Evolutionary conservation across 1,140 invertebrate species (phyloP), one percentile per base, ranked within the genome.

Genomic region (Doryteuthis pealeii): DNA sequence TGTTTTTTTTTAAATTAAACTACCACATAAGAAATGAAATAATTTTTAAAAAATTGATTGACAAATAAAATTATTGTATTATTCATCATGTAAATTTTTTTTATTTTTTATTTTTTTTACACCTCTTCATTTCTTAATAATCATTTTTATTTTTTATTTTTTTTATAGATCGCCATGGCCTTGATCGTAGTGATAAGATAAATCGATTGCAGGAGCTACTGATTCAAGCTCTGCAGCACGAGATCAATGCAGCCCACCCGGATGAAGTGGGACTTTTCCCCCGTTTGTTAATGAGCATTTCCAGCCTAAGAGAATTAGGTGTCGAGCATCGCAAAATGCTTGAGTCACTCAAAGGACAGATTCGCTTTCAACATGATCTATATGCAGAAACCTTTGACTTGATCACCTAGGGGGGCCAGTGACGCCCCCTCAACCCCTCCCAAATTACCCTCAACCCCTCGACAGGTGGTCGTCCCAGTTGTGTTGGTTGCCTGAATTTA

Each of bases 381-480:
- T 84, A 85, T 75, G 84, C 85, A 35, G 86, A 87, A 79, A 86
- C 82, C 26, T 87, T 87, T 81, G 85, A 86, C 74, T 80, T 85
- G 72, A 70, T 82, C 65, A 74, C 73, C 15, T 78, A 58, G 18
- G 18, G 18, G 54, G 6, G 18, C 6, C 54, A n/a, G 18, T 10
- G 22, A 22, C 22, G 10, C 54, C 1, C 18, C 54, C 54, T 5
- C 54, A 22, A 22, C 54, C 54, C 1, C 5, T 28, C 54, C 45
- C 45, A 12, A 22, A 10, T 22, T 22, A 12, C 45, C 18, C 26
- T 28, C 26, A 62, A 8, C 54, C 26, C 26, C 18, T 0, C 2
- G 5, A 62, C 26, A n/a, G 54, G 26, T 22, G 26, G 18, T 62
- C 5, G 18, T 62, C 26, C 54, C 54, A 62, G 18, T 62, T 8